Evolutionary conservation across 2,113 vertebrate genomes (phyloP).

Genomic region (Perognathus longimembris): DNA sequence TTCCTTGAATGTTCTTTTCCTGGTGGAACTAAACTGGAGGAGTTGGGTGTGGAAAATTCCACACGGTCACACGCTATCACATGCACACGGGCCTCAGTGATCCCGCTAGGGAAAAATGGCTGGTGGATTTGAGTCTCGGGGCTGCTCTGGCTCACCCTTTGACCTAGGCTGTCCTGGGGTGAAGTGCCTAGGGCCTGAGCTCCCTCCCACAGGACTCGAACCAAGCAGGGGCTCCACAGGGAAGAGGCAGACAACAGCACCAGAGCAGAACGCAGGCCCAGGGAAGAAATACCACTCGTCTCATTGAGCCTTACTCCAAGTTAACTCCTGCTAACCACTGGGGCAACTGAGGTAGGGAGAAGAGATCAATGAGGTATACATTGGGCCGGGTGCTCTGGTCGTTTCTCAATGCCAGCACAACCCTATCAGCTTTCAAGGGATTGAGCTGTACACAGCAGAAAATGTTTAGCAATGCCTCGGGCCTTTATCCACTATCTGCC

Average conservation of each 20-base stretch:
- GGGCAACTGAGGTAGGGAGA: conserved; percentile 28
- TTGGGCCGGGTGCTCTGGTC: rapidly evolving
- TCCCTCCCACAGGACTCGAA: no score
- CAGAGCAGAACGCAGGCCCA: no score
- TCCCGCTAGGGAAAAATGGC: not conserved
- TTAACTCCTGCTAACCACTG: not conserved
- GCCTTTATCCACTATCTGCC: not conserved
- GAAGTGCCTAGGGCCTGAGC: not conserved
- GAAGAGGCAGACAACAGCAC: not conserved
- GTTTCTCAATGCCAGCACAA: not conserved
- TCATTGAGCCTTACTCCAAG: not conserved
- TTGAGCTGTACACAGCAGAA: no score
- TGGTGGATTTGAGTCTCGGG: not conserved
- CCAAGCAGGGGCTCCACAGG: no score
- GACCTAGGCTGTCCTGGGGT: not conserved
- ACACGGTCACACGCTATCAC: not conserved
- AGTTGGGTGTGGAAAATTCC: conserved; percentile 38
- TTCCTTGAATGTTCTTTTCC: not conserved
- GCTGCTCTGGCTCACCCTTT: not conserved
- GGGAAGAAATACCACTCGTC: not conserved
- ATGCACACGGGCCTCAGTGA: not conserved
- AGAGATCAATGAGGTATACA: not conserved
- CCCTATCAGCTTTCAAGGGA: not conserved
- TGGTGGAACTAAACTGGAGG: not conserved
- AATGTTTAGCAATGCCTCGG: not conserved